A percentile compares a stretch with the other conserved stretches of the same genome.
phyloP scores from a whole-genome alignment of 2,113 vertebrate species.

The Malurus elegans region DNA sequence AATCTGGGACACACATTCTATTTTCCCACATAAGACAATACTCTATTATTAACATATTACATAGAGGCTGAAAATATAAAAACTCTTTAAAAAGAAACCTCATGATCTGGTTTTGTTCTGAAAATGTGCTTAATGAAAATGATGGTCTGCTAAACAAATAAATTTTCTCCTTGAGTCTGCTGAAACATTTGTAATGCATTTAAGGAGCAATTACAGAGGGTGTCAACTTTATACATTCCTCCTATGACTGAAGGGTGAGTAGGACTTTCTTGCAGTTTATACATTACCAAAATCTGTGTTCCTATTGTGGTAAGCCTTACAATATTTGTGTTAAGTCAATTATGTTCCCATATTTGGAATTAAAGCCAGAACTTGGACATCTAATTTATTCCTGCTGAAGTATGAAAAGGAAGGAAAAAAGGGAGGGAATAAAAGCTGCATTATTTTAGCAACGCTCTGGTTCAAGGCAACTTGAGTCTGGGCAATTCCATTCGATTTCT shows the following conservation, averaged over 20 bases:
- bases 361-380: neutral
- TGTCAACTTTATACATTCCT: neutral
- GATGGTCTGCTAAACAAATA: neutral
- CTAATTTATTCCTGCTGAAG: neutral
- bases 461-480: neutral
- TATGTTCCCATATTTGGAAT: neutral
- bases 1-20: neutral
- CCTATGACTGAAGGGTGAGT: neutral
- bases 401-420: neutral
- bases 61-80: neutral
- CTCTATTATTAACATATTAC: neutral
- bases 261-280: neutral
- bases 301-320: neutral
- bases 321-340: neutral
- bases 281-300: neutral
- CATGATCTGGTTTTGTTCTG: neutral
- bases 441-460: neutral
- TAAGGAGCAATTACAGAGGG: rapidly evolving
- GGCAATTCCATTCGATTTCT: neutral
- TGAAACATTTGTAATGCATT: neutral
- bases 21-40: neutral
- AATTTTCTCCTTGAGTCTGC: neutral
- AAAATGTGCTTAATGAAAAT: neutral
- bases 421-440: neutral
- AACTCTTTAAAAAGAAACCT: neutral